Conservation (phyloP, 2,797 vertebrate species). For the Loriculus beryllinus region DNA sequence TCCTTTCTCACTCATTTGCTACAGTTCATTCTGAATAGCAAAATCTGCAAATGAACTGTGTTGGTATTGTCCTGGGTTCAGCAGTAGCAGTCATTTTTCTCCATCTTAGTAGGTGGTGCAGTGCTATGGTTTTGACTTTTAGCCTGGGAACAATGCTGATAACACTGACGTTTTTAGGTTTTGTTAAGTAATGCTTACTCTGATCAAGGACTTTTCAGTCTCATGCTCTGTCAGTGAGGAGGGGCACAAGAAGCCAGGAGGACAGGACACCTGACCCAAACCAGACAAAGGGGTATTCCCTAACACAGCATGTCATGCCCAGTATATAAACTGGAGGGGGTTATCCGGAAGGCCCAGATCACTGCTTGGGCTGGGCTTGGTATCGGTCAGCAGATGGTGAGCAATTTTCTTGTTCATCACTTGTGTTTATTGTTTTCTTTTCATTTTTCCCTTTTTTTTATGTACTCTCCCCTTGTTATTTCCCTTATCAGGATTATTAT, state of each 20-base stretch:
- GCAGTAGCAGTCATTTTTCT: background rate
- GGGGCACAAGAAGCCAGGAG: background rate
- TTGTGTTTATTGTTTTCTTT: background rate
- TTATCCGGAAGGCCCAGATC: background rate
- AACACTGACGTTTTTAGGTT: background rate
- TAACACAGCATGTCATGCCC: background rate
- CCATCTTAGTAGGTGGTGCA: background rate
- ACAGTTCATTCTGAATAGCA: background rate
- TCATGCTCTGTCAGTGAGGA: background rate
- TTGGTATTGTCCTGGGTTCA: background rate
- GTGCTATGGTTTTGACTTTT: background rate
- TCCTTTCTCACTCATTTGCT: background rate
- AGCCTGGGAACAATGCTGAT: no score
- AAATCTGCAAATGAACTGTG: background rate
- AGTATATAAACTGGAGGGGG: background rate
- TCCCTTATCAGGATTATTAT: background rate
- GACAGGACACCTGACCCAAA: background rate
- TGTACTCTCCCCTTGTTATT: background rate
- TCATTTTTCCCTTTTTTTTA: background rate
- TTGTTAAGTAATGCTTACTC: background rate
- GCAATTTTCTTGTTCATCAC: background rate
- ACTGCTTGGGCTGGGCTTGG: background rate
- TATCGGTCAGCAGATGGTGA: rapidly evolving
- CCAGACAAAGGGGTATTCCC: background rate
- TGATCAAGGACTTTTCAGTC: background rate